phyloP scores from a whole-genome alignment of 92 coral and sea anemone species.

The Plumapathes pennacea region DNA sequence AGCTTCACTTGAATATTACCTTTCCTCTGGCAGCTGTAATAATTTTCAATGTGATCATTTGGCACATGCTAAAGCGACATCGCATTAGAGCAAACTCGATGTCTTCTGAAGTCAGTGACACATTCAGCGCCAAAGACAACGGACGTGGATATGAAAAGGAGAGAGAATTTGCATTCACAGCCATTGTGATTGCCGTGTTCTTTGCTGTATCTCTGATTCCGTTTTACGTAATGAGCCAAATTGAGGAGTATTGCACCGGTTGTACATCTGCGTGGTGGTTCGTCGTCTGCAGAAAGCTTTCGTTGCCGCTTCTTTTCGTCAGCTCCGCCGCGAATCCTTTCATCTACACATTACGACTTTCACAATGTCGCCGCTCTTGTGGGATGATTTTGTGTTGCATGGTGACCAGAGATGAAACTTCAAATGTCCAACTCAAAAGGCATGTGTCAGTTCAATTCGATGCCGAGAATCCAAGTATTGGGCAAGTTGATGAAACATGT shows the following conservation, averaged over 20 bases:
- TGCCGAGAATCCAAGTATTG: too few relatives aligned
- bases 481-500: too few relatives aligned
- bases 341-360: constrained; percentile 19
- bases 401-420: too few relatives aligned
- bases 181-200: constrained; percentile 23
- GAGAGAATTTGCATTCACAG: constrained; percentile 21
- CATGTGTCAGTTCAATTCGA: too few relatives aligned
- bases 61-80: neutral
- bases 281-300: constrained; percentile 2
- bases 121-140: neutral
- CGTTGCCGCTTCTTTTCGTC: constrained; percentile 21
- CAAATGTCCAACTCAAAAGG: too few relatives aligned
- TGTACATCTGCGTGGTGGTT: constrained; percentile 8
- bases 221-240: constrained; percentile 11
- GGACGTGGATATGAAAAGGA: constrained; percentile 14
- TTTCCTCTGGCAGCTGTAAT: constrained; percentile 21
- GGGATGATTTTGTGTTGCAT: too few relatives aligned
- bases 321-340: constrained; percentile 26
- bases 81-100: constrained; percentile 4
- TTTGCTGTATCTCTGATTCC: constrained; percentile 10
- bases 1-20: constrained; percentile 27
- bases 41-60: constrained; percentile 6
- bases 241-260: constrained; percentile 19
- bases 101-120: constrained; percentile 9
- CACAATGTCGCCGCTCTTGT: constrained; percentile 16